Evolutionary conservation across 2,888 invertebrate species (phyloP).

Genomic region (Caenorhabditis angaria): DNA sequence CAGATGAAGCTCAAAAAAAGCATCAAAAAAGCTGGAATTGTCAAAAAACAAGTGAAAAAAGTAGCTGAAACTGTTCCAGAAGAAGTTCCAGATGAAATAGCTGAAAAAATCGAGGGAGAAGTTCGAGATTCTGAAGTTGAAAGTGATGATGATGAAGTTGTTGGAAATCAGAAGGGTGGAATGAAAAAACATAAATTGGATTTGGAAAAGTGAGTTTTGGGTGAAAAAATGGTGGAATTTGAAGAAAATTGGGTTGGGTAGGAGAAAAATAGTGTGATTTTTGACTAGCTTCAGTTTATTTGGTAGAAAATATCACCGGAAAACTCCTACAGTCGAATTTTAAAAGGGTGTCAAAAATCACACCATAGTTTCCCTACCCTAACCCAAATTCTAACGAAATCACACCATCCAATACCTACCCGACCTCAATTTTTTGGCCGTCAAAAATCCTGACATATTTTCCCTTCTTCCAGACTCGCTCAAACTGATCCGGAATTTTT

Average conservation of each 20-base stretch:
- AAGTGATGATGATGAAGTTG: slow-evolving; percentile 30
- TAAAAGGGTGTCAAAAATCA: no score
- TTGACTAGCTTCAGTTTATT: no score
- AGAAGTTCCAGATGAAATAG: slow-evolving; percentile 12
- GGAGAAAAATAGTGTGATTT: no score
- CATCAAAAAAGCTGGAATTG: slow-evolving; percentile 8
- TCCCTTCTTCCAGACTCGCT: slow-evolving; percentile 40
- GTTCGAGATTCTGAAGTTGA: slow-evolving; percentile 12
- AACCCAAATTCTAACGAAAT: no score
- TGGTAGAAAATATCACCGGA: no score
- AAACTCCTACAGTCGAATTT: no score
- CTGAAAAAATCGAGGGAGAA: slow-evolving; percentile 14
- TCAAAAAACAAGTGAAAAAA: slow-evolving; percentile 4
- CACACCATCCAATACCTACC: no score
- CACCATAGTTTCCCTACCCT: no score
- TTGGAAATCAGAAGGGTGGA: slow-evolving; percentile 27
- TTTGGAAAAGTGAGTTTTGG: slow-evolving; percentile 33
- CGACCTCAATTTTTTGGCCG: not conserved
- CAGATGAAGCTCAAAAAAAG: slow-evolving; percentile 13
- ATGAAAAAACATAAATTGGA: slow-evolving; percentile 46
- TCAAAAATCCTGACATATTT: not conserved
- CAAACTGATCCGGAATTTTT: slow-evolving; percentile 63
- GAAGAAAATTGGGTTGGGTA: no score
- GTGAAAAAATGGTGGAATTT: no score
- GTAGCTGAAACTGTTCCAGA: not conserved